Percentiles rank a stretch among this genome's conserved stretches.
Evolutionary conservation across 2,797 vertebrate genomes (phyloP).

Genomic region (Pelochelys cantorii): DNA sequence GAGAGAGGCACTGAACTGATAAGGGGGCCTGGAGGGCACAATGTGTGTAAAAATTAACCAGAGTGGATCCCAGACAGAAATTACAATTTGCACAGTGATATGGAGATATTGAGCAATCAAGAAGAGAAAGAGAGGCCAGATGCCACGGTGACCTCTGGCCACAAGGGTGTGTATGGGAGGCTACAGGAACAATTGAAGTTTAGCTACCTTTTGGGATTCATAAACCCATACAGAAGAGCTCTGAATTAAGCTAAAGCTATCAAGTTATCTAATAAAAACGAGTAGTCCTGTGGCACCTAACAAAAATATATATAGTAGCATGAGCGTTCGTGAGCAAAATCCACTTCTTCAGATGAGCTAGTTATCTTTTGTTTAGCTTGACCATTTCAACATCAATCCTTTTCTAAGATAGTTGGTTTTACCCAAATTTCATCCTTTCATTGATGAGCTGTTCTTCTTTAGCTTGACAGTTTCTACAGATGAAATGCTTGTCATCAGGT

Average conservation of each 20-base stretch:
- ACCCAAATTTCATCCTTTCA: constrained; percentile 20
- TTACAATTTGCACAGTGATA: neutral
- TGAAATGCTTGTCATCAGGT: constrained; percentile 60
- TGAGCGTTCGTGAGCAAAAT: too few species aligned
- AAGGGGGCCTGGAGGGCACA: neutral
- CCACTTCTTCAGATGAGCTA: neutral
- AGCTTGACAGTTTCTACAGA: constrained; percentile 35
- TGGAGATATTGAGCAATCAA: neutral
- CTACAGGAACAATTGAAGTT: neutral
- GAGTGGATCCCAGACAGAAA: neutral
- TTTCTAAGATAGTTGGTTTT: constrained; percentile 9
- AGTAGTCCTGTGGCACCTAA: too few species aligned
- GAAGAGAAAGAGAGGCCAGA: neutral
- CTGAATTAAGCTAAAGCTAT: neutral
- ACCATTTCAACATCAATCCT: constrained; percentile 36
- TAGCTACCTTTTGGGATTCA: neutral
- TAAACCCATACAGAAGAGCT: neutral
- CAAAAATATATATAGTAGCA: too few species aligned
- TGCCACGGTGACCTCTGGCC: neutral
- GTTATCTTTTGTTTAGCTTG: constrained; percentile 4
- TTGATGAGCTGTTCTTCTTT: constrained; percentile 38
- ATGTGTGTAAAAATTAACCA: neutral
- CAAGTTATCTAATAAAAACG: neutral
- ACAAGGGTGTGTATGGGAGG: neutral
- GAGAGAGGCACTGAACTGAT: neutral